Evolutionary conservation across 2,113 vertebrate genomes (phyloP), one percentile per base, ranked within the genome.

Genomic region (Fregata magnificens): DNA sequence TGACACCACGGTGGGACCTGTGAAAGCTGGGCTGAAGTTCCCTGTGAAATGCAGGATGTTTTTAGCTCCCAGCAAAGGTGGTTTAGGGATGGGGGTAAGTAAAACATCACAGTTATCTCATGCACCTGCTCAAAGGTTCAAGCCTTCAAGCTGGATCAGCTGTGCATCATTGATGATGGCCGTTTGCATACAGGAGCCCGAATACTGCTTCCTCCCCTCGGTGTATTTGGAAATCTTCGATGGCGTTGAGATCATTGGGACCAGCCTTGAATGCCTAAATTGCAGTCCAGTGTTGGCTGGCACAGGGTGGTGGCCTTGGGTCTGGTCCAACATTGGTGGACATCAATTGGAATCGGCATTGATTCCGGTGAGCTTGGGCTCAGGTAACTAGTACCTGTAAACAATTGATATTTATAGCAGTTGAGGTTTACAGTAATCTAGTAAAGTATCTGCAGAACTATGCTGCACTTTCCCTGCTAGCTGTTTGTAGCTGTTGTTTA

Each of bases 391-490:
- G 56, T 65, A n/a, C 58, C 66, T 94, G 29, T 42, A 45, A 65
- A 58, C 36, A 73, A 77, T 5, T 6, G 38, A 36, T 93, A 86
- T 92, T 90, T 91, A 18, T 76, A 32, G 56, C 86, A 95, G 82
- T 66, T 97, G 94, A 94, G 90, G 95, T 96, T 97, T 96, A 94
- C 78, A 91, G 91, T 80, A 82, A 52, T 53, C 7, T 38, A 73
- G 65, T 95, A 71, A 90, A 52, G 83, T 52, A 69, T 90, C 65
- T 89, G 92, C 72, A 95, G 91, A 96, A 61, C 36, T 94, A 36
- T 88, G 69, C 88, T 90, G 94, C 82, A 79, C 86, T 95, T 96
- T 82, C 45, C 62, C 66, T 93, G 83, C 83, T 83, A 22, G 21
- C 76, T 96, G 59, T 92, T 79, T 69, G 74, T 78, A 95, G 70